Conservation (phyloP, 2,797 vertebrate species). For the Sebastes hubbsi region DNA sequence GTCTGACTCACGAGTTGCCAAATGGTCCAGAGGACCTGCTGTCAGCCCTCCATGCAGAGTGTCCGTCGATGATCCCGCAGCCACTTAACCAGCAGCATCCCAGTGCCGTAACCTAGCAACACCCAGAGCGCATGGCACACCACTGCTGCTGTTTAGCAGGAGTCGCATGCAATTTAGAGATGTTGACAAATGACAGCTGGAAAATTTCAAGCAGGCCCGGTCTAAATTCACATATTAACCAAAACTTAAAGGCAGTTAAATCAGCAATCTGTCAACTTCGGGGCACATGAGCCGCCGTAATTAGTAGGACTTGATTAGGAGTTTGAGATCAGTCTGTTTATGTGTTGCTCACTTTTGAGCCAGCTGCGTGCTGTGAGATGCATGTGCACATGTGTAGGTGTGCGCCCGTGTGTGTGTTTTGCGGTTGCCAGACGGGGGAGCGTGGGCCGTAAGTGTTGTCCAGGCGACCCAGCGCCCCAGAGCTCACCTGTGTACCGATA, state of each 20-base stretch:
- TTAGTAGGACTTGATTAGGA: conserved; percentile 27
- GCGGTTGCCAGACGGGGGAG: conserved; percentile 63
- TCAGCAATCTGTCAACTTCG: conserved; percentile 40
- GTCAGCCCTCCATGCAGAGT: conserved; percentile 61
- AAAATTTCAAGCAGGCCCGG: conserved; percentile 31
- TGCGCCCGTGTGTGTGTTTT: conserved; percentile 21
- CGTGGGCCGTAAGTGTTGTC: conserved; percentile 41
- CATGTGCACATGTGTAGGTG: neutral
- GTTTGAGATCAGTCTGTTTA: neutral
- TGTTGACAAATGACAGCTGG: conserved; percentile 71
- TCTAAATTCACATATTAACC: conserved; percentile 36
- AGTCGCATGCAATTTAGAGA: conserved; percentile 54
- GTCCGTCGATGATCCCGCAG: conserved; percentile 61
- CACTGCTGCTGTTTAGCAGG: conserved; percentile 55
- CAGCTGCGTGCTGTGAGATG: conserved; percentile 7
- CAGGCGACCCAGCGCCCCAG: conserved; percentile 53
- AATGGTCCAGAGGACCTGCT: conserved; percentile 69
- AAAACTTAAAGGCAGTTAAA: conserved; percentile 39
- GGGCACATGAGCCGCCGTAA: conserved; percentile 12
- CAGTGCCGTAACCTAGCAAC: conserved; percentile 80
- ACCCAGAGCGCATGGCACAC: conserved; percentile 62
- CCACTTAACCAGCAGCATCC: conserved; percentile 79
- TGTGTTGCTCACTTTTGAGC: conserved; percentile 19
- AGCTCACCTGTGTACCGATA: conserved; percentile 87
- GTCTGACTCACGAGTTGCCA: conserved; percentile 60